phyloP scores from a whole-genome alignment of 2,797 vertebrate species.

The Ceryle rudis region DNA sequence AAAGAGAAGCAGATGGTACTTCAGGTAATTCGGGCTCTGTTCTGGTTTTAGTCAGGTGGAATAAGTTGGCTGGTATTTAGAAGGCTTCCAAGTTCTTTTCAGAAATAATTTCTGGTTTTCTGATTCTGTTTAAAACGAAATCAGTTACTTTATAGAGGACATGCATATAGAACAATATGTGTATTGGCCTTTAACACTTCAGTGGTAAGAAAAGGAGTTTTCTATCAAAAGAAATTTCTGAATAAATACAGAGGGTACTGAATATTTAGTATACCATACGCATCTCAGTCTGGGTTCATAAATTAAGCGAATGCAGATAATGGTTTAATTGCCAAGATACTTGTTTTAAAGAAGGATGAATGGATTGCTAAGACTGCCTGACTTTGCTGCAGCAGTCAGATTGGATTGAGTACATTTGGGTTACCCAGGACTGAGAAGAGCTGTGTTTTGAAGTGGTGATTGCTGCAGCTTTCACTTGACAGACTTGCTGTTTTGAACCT shows the following conservation, averaged over 20 bases:
- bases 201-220: background rate
- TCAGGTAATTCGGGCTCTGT: background rate
- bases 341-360: background rate
- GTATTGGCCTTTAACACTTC: background rate
- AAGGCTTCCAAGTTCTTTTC: background rate
- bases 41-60: background rate
- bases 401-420: accelerated
- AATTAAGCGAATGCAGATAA: background rate
- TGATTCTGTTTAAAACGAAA: background rate
- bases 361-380: background rate
- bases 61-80: background rate
- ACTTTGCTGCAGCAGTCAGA: background rate
- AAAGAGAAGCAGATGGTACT: background rate
- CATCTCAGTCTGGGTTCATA: background rate
- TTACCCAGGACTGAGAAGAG: background rate
- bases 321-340: background rate
- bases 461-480: background rate
- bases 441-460: accelerated
- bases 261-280: background rate
- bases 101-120: background rate
- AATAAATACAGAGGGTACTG: background rate
- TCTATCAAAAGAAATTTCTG: background rate
- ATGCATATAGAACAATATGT: background rate
- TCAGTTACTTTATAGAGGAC: background rate
- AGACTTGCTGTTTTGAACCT: background rate